Percentiles rank a stretch among this genome's conserved stretches.
These are phyloP conservation scores for Mustela lutreola DNA, from an alignment of 2,113 vertebrate species.

Conservation along the genomic window DNA sequence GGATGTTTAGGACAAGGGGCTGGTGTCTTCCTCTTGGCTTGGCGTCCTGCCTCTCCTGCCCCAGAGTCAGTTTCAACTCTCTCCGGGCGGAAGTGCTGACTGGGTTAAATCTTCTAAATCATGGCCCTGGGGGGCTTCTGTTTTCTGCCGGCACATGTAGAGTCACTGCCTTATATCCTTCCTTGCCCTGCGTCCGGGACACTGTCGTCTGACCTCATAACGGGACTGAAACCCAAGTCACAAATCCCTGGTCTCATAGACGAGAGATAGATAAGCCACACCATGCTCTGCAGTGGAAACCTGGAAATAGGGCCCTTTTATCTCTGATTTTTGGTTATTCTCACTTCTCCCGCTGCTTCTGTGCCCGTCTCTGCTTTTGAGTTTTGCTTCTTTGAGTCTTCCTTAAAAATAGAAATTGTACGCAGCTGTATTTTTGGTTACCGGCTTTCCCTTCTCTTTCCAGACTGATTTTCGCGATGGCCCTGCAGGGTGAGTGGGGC, in stretches of 20 bases:
- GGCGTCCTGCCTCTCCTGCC: background rate
- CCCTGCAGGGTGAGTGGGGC: no score
- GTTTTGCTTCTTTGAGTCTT: background rate
- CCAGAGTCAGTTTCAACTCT: no score
- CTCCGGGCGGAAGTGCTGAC: rapidly evolving
- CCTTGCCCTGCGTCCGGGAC: background rate
- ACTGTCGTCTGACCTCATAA: background rate
- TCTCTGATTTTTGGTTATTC: no score
- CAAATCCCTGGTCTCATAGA: background rate
- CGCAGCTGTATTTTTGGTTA: background rate
- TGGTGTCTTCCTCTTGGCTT: rapidly evolving
- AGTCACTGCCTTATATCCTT: rapidly evolving
- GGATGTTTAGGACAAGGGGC: background rate
- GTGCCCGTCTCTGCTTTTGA: background rate
- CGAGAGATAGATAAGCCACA: background rate
- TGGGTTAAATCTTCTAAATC: background rate
- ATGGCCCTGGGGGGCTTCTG: rapidly evolving
- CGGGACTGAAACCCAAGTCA: background rate
- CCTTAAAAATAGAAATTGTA: background rate
- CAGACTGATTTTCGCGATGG: background rate
- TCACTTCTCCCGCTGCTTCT: background rate
- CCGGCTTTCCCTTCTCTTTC: background rate
- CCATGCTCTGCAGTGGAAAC: background rate
- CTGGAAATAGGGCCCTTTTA: background rate
- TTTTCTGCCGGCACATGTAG: rapidly evolving